Evolutionary conservation across 2,797 vertebrate genomes (phyloP).

Genomic region (Siniperca obscura): DNA sequence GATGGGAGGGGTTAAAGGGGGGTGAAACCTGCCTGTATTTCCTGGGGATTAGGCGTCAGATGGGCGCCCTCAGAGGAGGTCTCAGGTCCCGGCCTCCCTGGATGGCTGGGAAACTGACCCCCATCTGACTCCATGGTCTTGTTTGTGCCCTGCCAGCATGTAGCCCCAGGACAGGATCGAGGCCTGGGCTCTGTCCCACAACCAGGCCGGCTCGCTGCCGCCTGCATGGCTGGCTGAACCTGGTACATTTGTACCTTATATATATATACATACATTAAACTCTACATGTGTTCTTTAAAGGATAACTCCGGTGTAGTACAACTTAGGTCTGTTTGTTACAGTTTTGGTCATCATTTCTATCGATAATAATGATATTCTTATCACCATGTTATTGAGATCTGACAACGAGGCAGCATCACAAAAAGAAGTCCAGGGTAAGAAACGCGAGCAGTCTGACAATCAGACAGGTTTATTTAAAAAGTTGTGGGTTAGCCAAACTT

Average conservation of each 20-base stretch:
- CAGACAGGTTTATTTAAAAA: background rate
- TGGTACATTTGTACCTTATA: background rate
- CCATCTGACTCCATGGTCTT: slow-evolving; percentile 78
- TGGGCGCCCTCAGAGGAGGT: slow-evolving; percentile 84
- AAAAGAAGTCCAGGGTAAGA: background rate
- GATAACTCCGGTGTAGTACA: background rate
- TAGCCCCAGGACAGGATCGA: slow-evolving; percentile 56
- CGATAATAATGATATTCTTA: background rate
- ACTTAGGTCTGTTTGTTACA: background rate
- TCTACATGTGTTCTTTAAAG: background rate
- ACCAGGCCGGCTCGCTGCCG: background rate
- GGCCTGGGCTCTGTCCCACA: slow-evolving; percentile 24
- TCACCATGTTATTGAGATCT: background rate
- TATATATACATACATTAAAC: background rate
- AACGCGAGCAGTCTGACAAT: background rate
- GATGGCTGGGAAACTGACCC: slow-evolving; percentile 86
- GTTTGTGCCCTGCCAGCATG: slow-evolving; percentile 60
- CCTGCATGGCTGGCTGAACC: slow-evolving; percentile 9
- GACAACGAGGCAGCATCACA: background rate
- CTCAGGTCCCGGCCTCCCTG: slow-evolving; percentile 79
- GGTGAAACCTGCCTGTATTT: slow-evolving; percentile 83
- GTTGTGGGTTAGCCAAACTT: background rate
- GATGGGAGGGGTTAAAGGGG: slow-evolving; percentile 34
- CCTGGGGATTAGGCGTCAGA: slow-evolving; percentile 86
- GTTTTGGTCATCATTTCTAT: background rate